phyloP scores from a whole-genome alignment of 2,113 vertebrate genomes.

The Mormyrus lacerda region DNA sequence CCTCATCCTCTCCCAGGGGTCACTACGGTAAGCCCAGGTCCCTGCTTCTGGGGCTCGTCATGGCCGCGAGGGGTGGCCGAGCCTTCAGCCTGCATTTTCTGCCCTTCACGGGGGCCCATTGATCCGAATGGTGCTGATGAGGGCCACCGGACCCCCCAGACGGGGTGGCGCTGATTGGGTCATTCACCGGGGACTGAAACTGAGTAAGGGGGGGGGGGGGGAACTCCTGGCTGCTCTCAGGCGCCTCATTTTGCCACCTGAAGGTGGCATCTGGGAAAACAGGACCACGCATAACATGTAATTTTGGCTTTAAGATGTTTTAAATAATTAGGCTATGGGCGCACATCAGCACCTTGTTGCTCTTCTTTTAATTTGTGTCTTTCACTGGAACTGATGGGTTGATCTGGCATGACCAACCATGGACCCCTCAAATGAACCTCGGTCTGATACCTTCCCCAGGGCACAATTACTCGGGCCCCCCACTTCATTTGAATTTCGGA shows the following conservation, averaged over 20 bases:
- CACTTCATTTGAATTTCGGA: not conserved
- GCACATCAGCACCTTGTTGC: not conserved
- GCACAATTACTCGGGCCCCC: not conserved
- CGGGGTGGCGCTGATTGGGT: not conserved
- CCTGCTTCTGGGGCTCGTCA: not conserved
- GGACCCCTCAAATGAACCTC: not conserved
- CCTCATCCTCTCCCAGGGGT: not conserved
- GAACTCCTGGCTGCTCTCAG: not conserved
- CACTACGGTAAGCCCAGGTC: not conserved
- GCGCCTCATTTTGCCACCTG: not conserved
- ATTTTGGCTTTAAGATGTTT: not conserved
- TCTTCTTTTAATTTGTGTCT: not conserved
- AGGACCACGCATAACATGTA: not conserved
- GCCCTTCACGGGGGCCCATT: not conserved
- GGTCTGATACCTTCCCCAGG: not conserved
- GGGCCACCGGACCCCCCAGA: not conserved
- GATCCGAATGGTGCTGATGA: slow-evolving; percentile 2
- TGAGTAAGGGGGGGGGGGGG: not conserved
- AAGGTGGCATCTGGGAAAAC: not conserved
- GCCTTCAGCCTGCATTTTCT: not conserved
- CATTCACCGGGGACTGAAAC: slow-evolving; percentile 3
- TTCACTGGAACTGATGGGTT: not conserved
- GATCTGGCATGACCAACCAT: not conserved
- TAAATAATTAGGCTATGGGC: not conserved
- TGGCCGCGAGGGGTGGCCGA: not conserved